Evolutionary conservation across 2,797 vertebrate species (phyloP), one percentile per base, ranked within the genome.

Genomic region (Sardinella longiceps): DNA sequence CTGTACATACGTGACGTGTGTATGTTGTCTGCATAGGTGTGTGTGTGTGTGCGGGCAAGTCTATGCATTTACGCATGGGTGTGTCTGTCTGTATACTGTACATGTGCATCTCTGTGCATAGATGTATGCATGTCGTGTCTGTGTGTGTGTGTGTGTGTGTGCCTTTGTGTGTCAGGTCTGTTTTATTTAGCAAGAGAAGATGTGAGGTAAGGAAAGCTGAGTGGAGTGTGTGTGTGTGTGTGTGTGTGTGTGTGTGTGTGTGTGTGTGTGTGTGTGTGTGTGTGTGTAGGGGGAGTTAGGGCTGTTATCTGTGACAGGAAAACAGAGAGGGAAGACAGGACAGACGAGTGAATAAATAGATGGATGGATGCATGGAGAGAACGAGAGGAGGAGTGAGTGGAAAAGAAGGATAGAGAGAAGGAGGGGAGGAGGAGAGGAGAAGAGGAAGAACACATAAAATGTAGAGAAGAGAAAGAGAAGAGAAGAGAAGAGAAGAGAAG

Each of bases 161-260:
- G 56, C 20, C 81, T n/a, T 23, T 88, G 86, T 18, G 51, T 85
- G 63, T 20, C 70, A 39, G 81, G 63, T 82, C 30, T 83, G 81
- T 88, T 88, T 91, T 84, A 89, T 90, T 85, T 84, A 90, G 92
- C 82, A 89, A 88, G 82, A 81, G 84, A 70, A 88, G 83, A 87
- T 28, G 80, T 70, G 12, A 50, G 37, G 51, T 66, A 15, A 30
- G 28, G 25, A 30, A 66, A 63, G 60, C 11, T 14, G 10, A 66
- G 60, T 28, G 51, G 20, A 10, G 7, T 0, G n/a, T 2, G 58
- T 23, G 15, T 23, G 20, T 58, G 56, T 58, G 20, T 58, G 53
- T 58, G 56, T n/a, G 56, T 53, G 51, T 18, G 51, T 18, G 14
- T 18, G 51, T 18, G 51, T 18, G 51, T 18, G 50, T 12, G 50